phyloP scores from a whole-genome alignment of 2,797 vertebrate species.

The Rhadinocentrus ornatus region DNA sequence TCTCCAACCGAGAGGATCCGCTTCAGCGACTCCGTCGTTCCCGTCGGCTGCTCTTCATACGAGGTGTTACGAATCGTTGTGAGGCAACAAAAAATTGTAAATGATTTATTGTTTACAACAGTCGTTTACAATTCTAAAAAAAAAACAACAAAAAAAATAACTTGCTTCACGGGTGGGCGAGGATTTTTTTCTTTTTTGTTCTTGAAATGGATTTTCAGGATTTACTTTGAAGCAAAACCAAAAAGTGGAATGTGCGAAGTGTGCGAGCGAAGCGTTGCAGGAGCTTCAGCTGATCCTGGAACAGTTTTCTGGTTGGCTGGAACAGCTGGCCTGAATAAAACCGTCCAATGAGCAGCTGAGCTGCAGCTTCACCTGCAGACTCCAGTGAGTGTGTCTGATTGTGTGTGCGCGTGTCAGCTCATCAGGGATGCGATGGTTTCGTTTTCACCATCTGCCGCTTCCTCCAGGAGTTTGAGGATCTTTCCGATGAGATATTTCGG shows the following conservation, averaged over 20 bases:
- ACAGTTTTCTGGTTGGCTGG: no score
- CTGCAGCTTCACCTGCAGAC: no score
- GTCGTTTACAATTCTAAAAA: constrained; percentile 67
- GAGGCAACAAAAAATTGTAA: constrained; percentile 50
- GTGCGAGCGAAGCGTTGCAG: not conserved
- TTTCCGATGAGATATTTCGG: constrained; percentile 1
- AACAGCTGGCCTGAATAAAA: no score
- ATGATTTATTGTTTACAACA: constrained; percentile 70
- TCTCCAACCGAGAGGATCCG: constrained; percentile 1
- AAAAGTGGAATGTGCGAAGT: constrained; percentile 61
- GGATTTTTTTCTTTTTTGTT: constrained; percentile 18
- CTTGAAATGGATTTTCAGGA: constrained; percentile 71
- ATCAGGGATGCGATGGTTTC: constrained; percentile 37
- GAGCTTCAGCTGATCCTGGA: no score
- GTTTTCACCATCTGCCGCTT: not conserved
- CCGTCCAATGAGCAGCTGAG: no score
- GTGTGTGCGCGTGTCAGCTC: not conserved
- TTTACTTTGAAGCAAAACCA: constrained; percentile 82
- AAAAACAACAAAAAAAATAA: constrained; percentile 37
- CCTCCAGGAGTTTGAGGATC: constrained; percentile 8
- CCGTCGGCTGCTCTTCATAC: constrained; percentile 55
- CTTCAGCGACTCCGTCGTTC: not conserved
- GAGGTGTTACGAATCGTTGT: constrained; percentile 62
- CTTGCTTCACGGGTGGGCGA: constrained; percentile 61
- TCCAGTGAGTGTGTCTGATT: no score